These are phyloP conservation scores for Rhamnusium bicolor DNA, from an alignment of 2,888 invertebrate genomes.

Conservation along the genomic window DNA sequence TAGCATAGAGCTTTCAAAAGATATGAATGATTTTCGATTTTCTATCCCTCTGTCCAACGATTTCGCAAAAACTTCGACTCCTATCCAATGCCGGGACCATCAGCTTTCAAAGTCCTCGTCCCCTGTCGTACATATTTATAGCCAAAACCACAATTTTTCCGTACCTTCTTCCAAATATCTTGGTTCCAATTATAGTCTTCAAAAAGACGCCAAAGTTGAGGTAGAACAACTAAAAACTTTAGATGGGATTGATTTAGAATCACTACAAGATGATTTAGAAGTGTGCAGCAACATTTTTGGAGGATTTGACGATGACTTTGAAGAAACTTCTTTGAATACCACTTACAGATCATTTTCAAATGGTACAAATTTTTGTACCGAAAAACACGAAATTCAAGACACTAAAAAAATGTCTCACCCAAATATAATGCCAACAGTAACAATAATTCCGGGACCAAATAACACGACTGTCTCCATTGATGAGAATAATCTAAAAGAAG, in stretches of 20 bases:
- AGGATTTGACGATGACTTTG: slow-evolving; percentile 30
- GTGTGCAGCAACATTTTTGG: slow-evolving; percentile 40
- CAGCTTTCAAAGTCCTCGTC: not conserved
- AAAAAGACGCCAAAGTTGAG: not conserved
- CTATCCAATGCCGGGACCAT: not conserved
- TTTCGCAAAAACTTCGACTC: slow-evolving; percentile 44
- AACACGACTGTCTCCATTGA: slow-evolving; percentile 48
- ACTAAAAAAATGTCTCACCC: not conserved
- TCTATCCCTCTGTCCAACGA: slow-evolving; percentile 33
- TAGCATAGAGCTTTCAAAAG: slow-evolving; percentile 20
- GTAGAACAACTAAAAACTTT: not conserved
- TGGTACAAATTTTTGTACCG: not conserved
- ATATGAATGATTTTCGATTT: slow-evolving; percentile 27
- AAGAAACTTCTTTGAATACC: not conserved
- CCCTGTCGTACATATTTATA: slow-evolving; percentile 11
- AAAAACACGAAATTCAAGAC: too few relatives aligned
- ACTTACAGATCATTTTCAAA: not conserved
- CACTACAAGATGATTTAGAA: slow-evolving; percentile 48
- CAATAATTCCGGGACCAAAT: slow-evolving; percentile 49
- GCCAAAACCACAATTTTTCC: slow-evolving; percentile 4
- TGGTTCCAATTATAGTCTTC: not conserved
- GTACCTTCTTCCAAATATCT: not conserved
- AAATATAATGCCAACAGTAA: slow-evolving; percentile 49
- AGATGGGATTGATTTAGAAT: slow-evolving; percentile 23
- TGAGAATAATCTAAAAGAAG: slow-evolving; percentile 34